A percentile compares a stretch with the other conserved stretches of the same genome.
phyloP scores from a whole-genome alignment of 2,113 vertebrate species.

The Pagrus major region DNA sequence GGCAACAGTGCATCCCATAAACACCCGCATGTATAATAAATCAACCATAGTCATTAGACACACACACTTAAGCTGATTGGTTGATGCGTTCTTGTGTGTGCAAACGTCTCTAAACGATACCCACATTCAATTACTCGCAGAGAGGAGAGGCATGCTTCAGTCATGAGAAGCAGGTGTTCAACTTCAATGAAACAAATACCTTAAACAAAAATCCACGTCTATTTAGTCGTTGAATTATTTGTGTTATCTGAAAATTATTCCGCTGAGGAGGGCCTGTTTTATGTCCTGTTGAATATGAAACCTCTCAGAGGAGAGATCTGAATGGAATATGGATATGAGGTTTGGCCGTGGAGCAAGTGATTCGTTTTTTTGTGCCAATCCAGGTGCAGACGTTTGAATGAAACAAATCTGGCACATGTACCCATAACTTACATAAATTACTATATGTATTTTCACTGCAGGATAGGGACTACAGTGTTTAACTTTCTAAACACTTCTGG shows the following conservation, averaged over 20 bases:
- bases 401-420: constrained; percentile 1
- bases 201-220: background rate
- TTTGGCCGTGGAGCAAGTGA: background rate
- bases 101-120: background rate
- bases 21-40: too few species aligned
- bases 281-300: background rate
- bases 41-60: too few species aligned
- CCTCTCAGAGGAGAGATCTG: constrained; percentile 21
- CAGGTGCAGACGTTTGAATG: constrained; percentile 10
- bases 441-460: constrained; percentile 8
- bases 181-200: background rate
- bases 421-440: background rate
- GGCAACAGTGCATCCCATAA: too few species aligned
- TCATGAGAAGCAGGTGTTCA: background rate
- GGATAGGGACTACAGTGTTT: background rate
- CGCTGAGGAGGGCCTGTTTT: constrained; percentile 13
- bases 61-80: too few species aligned
- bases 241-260: background rate
- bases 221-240: background rate
- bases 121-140: background rate
- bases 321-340: background rate
- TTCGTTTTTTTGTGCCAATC: background rate
- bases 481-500: background rate
- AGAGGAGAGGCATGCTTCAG: background rate
- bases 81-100: too few species aligned